Conservation (phyloP, 2,888 invertebrate genomes). For the Eilema griseolum region DNA sequence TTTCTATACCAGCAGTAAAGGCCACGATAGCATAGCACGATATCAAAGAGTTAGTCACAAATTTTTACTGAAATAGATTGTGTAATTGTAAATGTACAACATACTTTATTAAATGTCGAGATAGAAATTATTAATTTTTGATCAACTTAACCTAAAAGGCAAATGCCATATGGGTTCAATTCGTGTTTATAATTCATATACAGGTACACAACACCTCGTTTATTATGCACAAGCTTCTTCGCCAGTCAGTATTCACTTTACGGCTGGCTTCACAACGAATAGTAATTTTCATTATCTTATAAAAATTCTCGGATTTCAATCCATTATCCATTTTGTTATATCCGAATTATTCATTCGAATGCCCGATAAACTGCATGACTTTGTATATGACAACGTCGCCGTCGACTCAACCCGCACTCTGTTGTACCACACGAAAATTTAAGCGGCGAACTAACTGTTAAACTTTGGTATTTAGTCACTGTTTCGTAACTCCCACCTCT, state of each 20-base stretch:
- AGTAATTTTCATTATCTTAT: slow-evolving; percentile 40
- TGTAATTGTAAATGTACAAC: background rate
- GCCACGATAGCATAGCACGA: no score
- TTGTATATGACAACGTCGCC: slow-evolving; percentile 6
- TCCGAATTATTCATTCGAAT: slow-evolving; percentile 22
- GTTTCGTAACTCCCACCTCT: slow-evolving; percentile 29
- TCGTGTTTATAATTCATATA: background rate
- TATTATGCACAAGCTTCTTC: background rate
- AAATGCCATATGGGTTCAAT: background rate
- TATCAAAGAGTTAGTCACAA: no score
- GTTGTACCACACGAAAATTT: slow-evolving; percentile 13
- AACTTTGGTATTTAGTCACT: slow-evolving; percentile 27
- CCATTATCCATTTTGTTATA: slow-evolving; percentile 18
- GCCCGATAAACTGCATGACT: slow-evolving; percentile 22
- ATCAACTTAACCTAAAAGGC: background rate
- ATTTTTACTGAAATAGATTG: no score
- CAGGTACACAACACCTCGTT: background rate
- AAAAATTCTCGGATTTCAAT: slow-evolving; percentile 39
- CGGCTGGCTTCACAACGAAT: slow-evolving; percentile 11
- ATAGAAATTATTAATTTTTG: background rate
- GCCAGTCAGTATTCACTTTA: background rate
- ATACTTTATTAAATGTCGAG: background rate
- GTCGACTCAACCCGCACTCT: slow-evolving; percentile 6
- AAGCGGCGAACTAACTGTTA: slow-evolving; percentile 28
- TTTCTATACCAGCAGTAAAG: no score